A percentile compares a stretch with the other conserved stretches of the same genome.
Conservation (phyloP, 2,797 vertebrate species). For the Selene dorsalis region DNA sequence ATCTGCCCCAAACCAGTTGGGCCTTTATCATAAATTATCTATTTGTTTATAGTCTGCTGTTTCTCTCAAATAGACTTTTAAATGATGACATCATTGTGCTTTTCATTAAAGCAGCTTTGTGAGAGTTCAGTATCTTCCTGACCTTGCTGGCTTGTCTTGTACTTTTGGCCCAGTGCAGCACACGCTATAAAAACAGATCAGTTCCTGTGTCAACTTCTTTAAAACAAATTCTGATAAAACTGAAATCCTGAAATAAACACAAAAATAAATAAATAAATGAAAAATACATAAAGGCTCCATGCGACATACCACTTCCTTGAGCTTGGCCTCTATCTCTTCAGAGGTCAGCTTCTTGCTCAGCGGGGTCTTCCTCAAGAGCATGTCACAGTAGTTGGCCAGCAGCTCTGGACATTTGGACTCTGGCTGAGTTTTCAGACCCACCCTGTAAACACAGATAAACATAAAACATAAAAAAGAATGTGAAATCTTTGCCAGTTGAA, state of each 20-base stretch:
- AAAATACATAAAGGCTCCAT: not conserved
- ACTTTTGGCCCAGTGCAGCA: not conserved
- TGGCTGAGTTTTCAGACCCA: constrained; percentile 97
- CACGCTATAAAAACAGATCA: not conserved
- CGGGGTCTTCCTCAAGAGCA: constrained; percentile 98
- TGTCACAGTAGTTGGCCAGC: constrained; percentile 99
- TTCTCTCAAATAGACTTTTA: not conserved
- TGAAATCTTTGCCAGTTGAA: not conserved
- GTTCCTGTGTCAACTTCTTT: not conserved
- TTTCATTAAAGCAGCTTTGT: not conserved
- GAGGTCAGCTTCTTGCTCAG: constrained; percentile 99
- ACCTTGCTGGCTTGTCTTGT: not conserved
- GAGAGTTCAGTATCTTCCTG: not conserved
- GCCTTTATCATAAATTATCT: too few species aligned
- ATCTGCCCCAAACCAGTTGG: too few species aligned
- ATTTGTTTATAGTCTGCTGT: not conserved
- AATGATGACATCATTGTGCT: not conserved
- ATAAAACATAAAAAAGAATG: not conserved
- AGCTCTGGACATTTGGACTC: constrained; percentile 99
- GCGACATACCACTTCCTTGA: constrained; percentile 96
- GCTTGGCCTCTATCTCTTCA: constrained; percentile 98
- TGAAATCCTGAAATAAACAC: not conserved
- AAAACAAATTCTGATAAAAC: not conserved
- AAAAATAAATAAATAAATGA: not conserved
- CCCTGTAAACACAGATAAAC: constrained; percentile 81